Conservation (phyloP, 2,113 vertebrate genomes). For the Gopherus evgoodei region DNA sequence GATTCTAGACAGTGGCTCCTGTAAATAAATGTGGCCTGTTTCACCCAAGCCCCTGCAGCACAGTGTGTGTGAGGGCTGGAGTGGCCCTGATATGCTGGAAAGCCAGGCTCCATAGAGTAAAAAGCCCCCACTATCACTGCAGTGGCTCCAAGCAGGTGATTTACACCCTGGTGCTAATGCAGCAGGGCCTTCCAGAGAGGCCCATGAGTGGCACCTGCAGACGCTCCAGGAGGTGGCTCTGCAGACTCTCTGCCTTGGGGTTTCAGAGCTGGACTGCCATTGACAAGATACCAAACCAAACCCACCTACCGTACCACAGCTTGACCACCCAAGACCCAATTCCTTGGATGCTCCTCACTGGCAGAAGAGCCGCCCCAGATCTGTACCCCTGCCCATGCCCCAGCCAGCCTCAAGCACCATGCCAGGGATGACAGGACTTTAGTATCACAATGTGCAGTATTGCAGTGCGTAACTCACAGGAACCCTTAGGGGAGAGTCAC, state of each 20-base stretch:
- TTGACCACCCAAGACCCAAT: not conserved
- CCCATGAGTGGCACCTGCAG: not conserved
- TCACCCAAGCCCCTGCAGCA: not conserved
- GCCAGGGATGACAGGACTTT: not conserved
- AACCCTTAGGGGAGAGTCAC: not conserved
- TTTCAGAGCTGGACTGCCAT: not conserved
- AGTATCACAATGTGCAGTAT: too few relatives aligned
- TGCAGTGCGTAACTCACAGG: not conserved
- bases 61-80: rapidly evolving
- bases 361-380: not conserved
- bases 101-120: not conserved
- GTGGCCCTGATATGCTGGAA: not conserved
- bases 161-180: not conserved
- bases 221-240: not conserved
- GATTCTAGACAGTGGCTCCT: conserved; percentile 25
- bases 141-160: not conserved
- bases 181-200: not conserved
- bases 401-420: not conserved
- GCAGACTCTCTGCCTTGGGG: not conserved
- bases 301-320: not conserved
- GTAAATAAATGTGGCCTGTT: conserved; percentile 73
- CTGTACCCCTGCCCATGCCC: not conserved
- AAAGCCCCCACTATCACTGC: not conserved
- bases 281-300: not conserved
- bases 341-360: not conserved